These are phyloP conservation scores for Prenolepis imparis DNA, from an alignment of 2,888 invertebrate genomes.

Conservation along the genomic window DNA sequence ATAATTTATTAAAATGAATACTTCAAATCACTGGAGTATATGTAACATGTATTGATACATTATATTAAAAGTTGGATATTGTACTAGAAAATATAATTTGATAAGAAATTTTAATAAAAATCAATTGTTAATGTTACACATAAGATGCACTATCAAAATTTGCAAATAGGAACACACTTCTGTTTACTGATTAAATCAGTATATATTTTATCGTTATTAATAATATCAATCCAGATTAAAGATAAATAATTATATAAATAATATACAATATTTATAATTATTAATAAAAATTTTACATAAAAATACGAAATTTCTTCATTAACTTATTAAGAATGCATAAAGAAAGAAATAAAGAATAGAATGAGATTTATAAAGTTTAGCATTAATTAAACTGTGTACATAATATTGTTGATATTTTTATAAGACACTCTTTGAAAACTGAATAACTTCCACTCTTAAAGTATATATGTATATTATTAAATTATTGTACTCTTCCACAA, in stretches of 20 bases:
- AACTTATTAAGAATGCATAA: background rate
- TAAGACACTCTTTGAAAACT: slow-evolving; percentile 53
- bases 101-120: slow-evolving; percentile 45
- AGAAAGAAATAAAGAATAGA: background rate
- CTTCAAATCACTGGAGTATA: slow-evolving; percentile 27
- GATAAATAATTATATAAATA: slow-evolving; percentile 47
- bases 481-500: slow-evolving; percentile 73
- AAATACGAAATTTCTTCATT: background rate
- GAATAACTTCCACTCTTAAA: slow-evolving; percentile 62
- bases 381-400: slow-evolving; percentile 39
- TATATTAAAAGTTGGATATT: slow-evolving; percentile 34
- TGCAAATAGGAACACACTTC: slow-evolving; percentile 51
- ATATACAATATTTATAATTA: background rate
- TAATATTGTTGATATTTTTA: slow-evolving; percentile 67
- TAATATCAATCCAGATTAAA: slow-evolving; percentile 39
- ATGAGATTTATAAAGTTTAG: background rate
- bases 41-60: slow-evolving; percentile 35
- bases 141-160: slow-evolving; percentile 57
- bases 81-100: slow-evolving; percentile 33
- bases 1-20: slow-evolving; percentile 18
- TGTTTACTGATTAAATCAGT: slow-evolving; percentile 44
- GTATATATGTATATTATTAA: slow-evolving; percentile 61
- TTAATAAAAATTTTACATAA: background rate
- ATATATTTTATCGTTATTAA: slow-evolving; percentile 41
- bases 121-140: slow-evolving; percentile 11